phyloP scores from a whole-genome alignment of 2,113 vertebrate species.

The Gambusia affinis region DNA sequence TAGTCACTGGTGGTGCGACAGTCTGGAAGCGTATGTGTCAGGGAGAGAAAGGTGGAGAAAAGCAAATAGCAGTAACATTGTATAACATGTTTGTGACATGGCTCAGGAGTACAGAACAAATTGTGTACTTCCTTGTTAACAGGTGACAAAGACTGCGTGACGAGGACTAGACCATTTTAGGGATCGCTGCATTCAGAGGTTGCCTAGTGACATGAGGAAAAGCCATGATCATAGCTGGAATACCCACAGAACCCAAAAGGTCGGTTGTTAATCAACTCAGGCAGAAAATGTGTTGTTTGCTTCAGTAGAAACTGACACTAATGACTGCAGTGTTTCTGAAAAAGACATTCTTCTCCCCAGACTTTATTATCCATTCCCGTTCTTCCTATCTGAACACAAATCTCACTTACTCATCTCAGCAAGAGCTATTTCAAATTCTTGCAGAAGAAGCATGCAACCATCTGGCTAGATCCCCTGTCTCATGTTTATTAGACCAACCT shows the following conservation, averaged over 20 bases:
- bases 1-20: background rate
- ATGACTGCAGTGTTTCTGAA: background rate
- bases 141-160: background rate
- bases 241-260: background rate
- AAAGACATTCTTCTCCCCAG: background rate
- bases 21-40: background rate
- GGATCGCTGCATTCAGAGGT: background rate
- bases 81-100: background rate
- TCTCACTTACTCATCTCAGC: background rate
- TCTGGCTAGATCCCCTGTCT: background rate
- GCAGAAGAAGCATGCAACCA: background rate
- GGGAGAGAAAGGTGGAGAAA: background rate
- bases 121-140: background rate
- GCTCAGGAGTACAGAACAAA: background rate
- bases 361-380: background rate
- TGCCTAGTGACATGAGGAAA: constrained; percentile 16
- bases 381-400: background rate
- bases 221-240: background rate
- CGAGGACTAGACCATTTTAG: background rate
- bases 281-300: background rate
- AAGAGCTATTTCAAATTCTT: background rate
- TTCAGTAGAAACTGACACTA: background rate
- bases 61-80: background rate
- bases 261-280: constrained; percentile 1
- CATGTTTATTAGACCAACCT: background rate